These are phyloP conservation scores for Argyra leucocephala DNA, from an alignment of 2,888 invertebrate genomes.

Conservation along the genomic window DNA sequence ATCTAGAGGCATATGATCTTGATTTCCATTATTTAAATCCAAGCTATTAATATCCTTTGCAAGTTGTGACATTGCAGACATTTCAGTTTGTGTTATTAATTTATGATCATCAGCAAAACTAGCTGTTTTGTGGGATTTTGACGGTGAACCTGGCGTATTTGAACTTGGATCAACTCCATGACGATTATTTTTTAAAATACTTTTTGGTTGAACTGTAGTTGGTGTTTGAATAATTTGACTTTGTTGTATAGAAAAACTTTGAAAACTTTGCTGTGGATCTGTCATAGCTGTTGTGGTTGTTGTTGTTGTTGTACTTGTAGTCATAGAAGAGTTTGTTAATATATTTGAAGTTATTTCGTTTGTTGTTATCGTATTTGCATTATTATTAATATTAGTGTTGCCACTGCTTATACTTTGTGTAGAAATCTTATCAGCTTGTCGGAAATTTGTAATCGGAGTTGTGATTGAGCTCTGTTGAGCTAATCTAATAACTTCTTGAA, in stretches of 20 bases:
- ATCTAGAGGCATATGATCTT: constrained; percentile 20
- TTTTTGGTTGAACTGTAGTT: constrained; percentile 37
- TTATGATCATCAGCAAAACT: constrained; percentile 41
- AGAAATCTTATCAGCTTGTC: constrained; percentile 38
- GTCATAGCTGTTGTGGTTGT: constrained; percentile 30
- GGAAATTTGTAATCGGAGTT: constrained; percentile 42
- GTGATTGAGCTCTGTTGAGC: constrained; percentile 43
- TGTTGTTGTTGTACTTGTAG: constrained; percentile 24
- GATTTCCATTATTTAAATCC: constrained; percentile 3
- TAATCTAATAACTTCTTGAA: constrained; percentile 48
- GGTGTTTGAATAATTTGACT: constrained; percentile 8
- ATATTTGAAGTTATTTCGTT: constrained; percentile 13
- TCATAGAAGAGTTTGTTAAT: not conserved
- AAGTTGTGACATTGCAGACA: constrained; percentile 35
- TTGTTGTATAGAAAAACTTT: not conserved
- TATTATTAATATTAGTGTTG: constrained; percentile 17
- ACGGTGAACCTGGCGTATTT: constrained; percentile 38
- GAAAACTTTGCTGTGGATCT: constrained; percentile 21
- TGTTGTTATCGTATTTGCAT: constrained; percentile 23
- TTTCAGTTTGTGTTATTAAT: constrained; percentile 29
- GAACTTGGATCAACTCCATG: constrained; percentile 31
- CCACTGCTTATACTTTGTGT: not conserved
- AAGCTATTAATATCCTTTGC: constrained; percentile 32
- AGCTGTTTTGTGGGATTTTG: constrained; percentile 41
- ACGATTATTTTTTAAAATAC: constrained; percentile 42